phyloP scores from a whole-genome alignment of 2,113 vertebrate species.

The Copsychus sechellarum region DNA sequence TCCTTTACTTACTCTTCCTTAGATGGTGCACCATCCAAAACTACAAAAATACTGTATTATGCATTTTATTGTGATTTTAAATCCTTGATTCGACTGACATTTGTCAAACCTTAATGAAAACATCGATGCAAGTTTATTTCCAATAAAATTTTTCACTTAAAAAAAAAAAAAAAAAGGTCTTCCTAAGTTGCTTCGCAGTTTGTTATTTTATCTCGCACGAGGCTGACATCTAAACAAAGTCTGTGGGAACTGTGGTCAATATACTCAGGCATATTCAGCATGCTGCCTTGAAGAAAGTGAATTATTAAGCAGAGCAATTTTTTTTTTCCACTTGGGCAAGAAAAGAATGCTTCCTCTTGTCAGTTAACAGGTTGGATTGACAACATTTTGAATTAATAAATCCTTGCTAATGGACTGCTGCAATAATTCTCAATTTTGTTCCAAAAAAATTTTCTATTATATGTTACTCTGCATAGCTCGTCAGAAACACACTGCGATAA shows the following conservation, averaged over 20 bases:
- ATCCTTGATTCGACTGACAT: not conserved
- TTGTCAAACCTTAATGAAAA: not conserved
- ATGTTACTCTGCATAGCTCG: not conserved
- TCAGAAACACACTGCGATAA: not conserved
- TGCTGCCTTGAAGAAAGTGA: not conserved
- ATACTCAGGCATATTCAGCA: not conserved
- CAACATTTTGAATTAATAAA: not conserved
- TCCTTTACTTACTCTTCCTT: not conserved
- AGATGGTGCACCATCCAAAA: not conserved
- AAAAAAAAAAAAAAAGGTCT: not conserved
- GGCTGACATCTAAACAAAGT: not conserved
- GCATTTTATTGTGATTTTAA: not conserved
- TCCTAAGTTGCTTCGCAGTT: not conserved
- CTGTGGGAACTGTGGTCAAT: not conserved
- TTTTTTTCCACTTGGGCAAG: not conserved
- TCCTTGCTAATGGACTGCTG: not conserved
- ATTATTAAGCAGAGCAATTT: not conserved
- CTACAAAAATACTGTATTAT: not conserved
- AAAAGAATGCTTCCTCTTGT: not conserved
- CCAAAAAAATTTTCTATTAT: not conserved
- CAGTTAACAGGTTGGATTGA: not conserved
- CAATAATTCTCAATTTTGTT: not conserved
- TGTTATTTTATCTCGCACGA: not conserved
- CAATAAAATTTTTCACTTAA: not conserved
- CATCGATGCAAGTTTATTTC: accelerated